Conservation (phyloP, 1,140 invertebrate genomes). For the Sarcophaga bullata region DNA sequence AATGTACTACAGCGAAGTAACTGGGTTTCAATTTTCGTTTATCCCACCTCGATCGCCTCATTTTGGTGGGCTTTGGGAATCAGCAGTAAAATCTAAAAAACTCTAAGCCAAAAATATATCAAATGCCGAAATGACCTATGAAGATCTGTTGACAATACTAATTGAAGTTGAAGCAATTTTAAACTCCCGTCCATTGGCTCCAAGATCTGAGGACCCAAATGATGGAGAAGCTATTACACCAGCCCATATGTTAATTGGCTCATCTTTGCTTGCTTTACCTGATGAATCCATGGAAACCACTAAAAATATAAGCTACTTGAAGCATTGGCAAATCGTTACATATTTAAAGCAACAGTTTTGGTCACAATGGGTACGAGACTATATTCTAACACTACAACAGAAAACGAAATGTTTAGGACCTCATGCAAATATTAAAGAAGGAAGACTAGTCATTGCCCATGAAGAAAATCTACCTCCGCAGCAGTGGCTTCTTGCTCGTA, state of each 20-base stretch:
- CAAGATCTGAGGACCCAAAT: too few relatives aligned
- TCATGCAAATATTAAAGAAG: background rate
- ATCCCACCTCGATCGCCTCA: slow-evolving; percentile 53
- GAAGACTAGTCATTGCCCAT: background rate
- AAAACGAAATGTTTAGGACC: background rate
- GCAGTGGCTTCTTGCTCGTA: slow-evolving; percentile 55
- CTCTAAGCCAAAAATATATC: too few relatives aligned
- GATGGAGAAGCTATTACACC: too few relatives aligned
- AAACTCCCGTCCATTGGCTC: too few relatives aligned
- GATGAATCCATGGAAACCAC: background rate
- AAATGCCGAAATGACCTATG: too few relatives aligned
- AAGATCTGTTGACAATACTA: too few relatives aligned
- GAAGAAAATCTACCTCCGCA: slow-evolving; percentile 55
- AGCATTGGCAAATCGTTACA: background rate
- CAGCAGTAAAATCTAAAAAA: slow-evolving; percentile 40
- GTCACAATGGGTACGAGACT: background rate
- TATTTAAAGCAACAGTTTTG: background rate
- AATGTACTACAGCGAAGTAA: slow-evolving; percentile 4
- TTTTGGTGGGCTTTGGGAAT: slow-evolving; percentile 55
- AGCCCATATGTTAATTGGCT: too few relatives aligned
- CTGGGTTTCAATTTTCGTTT: slow-evolving; percentile 52
- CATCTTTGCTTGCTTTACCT: too few relatives aligned
- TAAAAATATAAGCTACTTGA: slow-evolving; percentile 36
- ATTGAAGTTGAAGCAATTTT: too few relatives aligned
- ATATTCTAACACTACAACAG: background rate